phyloP scores from a whole-genome alignment of 2,113 vertebrate genomes.

The Pimephales promelas region DNA sequence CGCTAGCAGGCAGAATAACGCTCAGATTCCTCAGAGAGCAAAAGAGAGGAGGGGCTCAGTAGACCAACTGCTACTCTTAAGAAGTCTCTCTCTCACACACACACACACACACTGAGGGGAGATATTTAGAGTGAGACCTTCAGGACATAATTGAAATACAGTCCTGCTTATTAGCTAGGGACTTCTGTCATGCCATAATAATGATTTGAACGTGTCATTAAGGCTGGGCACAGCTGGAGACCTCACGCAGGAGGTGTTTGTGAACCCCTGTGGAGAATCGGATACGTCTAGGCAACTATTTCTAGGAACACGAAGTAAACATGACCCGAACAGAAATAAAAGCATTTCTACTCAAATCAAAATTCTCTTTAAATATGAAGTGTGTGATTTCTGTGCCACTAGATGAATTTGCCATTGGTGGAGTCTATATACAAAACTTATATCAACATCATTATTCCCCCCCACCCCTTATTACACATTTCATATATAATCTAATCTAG shows the following conservation, averaged over 20 bases:
- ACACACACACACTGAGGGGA: not conserved
- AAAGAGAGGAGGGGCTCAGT: not conserved
- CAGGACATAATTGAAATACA: constrained; percentile 25
- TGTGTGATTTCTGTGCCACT: not conserved
- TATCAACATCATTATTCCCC: too few relatives aligned
- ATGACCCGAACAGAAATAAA: not conserved
- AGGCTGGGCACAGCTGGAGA: not conserved
- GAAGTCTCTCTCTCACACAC: not conserved
- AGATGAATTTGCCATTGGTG: not conserved
- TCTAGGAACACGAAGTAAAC: constrained; percentile 25
- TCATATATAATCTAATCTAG: too few relatives aligned
- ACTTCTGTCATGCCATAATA: constrained; percentile 17
- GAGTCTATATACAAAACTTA: not conserved
- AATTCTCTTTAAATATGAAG: not conserved
- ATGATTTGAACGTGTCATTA: not conserved
- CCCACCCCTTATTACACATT: too few relatives aligned
- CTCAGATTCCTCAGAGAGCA: constrained; percentile 18
- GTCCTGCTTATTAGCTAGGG: not conserved
- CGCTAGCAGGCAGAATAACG: constrained; percentile 31
- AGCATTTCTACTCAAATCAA: not conserved
- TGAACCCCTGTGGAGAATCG: not conserved
- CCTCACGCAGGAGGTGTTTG: constrained; percentile 25
- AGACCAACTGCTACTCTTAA: constrained; percentile 16
- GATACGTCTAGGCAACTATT: not conserved
- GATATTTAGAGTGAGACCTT: constrained; percentile 27